These are phyloP conservation scores for Griposia aprilina DNA, from an alignment of 2,888 invertebrate genomes.

Conservation along the genomic window DNA sequence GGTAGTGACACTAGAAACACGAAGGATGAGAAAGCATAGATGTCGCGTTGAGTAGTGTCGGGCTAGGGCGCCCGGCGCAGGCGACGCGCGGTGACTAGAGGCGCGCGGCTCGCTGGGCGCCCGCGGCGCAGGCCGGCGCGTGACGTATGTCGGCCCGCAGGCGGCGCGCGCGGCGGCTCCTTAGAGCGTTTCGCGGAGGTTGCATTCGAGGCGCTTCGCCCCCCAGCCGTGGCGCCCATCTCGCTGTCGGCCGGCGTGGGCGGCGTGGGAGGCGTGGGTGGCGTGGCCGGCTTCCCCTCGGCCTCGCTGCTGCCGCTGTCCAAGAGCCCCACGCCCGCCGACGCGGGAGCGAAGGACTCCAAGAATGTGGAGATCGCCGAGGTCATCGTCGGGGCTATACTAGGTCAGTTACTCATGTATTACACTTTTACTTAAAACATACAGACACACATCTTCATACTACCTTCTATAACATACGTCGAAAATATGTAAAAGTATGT, in stretches of 20 bases:
- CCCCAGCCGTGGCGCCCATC: slow-evolving; percentile 93
- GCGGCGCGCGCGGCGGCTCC: slow-evolving; percentile 78
- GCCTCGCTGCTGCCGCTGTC: slow-evolving; percentile 93
- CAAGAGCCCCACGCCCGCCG: slow-evolving; percentile 95
- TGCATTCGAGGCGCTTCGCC: slow-evolving; percentile 93
- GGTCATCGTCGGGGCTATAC: slow-evolving; percentile 98
- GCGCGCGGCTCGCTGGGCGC: no score
- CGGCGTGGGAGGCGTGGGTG: slow-evolving; percentile 88
- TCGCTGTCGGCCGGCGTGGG: slow-evolving; percentile 94
- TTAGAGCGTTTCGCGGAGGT: slow-evolving; percentile 95
- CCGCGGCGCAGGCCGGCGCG: slow-evolving; percentile 6
- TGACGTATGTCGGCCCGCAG: slow-evolving; percentile 71
- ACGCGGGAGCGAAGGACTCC: slow-evolving; percentile 94
- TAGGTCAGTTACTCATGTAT: slow-evolving; percentile 91
- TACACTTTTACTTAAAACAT: background rate
- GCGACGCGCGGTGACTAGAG: no score
- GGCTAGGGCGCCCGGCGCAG: no score
- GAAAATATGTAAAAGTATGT: background rate
- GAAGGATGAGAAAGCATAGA: background rate
- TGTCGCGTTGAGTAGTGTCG: background rate
- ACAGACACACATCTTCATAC: background rate
- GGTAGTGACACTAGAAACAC: slow-evolving; percentile 19
- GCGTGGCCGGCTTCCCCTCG: slow-evolving; percentile 92
- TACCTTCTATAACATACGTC: background rate
- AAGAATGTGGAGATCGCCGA: slow-evolving; percentile 98